Conservation (phyloP, 1,140 invertebrate species). For the Drosophila neocordata region DNA sequence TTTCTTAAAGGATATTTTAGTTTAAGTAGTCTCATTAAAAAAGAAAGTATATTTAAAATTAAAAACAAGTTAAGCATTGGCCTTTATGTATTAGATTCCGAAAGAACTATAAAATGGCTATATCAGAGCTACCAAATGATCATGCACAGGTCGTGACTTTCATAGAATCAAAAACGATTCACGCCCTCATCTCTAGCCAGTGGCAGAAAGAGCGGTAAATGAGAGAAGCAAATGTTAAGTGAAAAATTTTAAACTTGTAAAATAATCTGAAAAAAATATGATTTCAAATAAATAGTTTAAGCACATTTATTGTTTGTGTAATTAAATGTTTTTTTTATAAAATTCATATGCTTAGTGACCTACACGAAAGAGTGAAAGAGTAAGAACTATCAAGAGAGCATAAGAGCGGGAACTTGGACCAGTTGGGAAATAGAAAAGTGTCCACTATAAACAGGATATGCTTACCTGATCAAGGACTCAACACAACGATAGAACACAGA, state of each 20-base stretch:
- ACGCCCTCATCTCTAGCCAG: not conserved
- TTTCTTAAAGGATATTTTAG: conserved; percentile 23
- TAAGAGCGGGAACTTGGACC: conserved; percentile 27
- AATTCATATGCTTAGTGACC: not conserved
- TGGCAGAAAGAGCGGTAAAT: not conserved
- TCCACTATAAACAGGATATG: conserved; percentile 14
- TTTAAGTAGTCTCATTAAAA: conserved; percentile 33
- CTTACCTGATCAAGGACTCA: conserved; percentile 44
- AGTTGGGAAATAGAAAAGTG: conserved; percentile 58
- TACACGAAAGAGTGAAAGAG: not conserved
- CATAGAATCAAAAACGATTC: not conserved
- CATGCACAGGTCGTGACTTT: not conserved
- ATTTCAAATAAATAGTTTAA: not conserved
- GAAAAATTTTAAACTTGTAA: not conserved
- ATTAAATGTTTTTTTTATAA: not conserved
- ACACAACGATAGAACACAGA: conserved; percentile 7
- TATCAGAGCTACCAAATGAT: not conserved
- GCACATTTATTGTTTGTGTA: not conserved
- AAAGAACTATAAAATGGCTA: not conserved
- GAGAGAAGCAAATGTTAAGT: not conserved
- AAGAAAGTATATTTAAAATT: too few relatives aligned
- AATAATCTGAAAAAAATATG: not conserved
- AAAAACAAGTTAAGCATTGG: too few relatives aligned
- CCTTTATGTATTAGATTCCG: conserved; percentile 16
- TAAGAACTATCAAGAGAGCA: not conserved